phyloP scores from a whole-genome alignment of 1,140 invertebrate species.

The Stegodyphus mimosarum region DNA sequence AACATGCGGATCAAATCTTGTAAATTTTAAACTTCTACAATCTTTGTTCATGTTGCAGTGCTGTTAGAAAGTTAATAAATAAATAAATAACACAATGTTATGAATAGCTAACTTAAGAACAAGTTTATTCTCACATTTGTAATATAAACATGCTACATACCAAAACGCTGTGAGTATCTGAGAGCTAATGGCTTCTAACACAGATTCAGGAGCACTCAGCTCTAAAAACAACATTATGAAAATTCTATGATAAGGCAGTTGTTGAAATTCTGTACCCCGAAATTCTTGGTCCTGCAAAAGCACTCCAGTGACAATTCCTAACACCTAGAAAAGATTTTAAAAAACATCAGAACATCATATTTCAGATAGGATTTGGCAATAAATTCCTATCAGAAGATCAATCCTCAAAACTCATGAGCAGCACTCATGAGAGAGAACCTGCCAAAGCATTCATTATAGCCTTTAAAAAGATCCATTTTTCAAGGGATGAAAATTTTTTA shows the following conservation, averaged over 20 bases:
- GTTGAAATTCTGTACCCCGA: slow-evolving; percentile 88
- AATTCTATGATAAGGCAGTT: slow-evolving; percentile 96
- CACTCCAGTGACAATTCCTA: slow-evolving; percentile 95
- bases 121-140: not conserved
- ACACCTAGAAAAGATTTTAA: slow-evolving; percentile 72
- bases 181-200: slow-evolving; percentile 91
- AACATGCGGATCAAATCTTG: too few species aligned
- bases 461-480: too few species aligned
- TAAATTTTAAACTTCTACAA: too few species aligned
- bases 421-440: too few species aligned
- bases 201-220: slow-evolving; percentile 90
- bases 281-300: slow-evolving; percentile 94
- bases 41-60: too few species aligned
- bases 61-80: too few species aligned
- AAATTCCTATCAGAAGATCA: too few species aligned
- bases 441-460: too few species aligned
- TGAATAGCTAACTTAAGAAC: not conserved
- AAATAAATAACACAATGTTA: not conserved
- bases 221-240: slow-evolving; percentile 98
- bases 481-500: too few species aligned
- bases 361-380: too few species aligned
- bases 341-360: too few species aligned
- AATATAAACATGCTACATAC: slow-evolving; percentile 66
- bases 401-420: too few species aligned
- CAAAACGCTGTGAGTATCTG: slow-evolving; percentile 76